Percentiles rank a stretch among this genome's conserved stretches.
Conservation (phyloP, 2,797 vertebrate genomes). For the Sylvilagus floridanus region DNA sequence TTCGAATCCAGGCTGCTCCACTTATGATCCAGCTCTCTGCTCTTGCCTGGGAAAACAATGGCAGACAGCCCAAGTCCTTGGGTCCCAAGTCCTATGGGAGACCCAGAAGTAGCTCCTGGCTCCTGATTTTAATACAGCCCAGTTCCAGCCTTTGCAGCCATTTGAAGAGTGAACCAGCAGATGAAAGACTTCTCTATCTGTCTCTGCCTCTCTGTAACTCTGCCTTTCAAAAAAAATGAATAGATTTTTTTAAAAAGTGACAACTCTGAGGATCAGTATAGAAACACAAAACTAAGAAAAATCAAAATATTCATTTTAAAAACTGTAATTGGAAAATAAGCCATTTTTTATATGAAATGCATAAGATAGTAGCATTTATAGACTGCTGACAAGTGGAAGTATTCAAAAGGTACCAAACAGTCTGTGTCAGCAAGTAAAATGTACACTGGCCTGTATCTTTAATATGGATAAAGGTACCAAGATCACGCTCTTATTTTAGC, state of each 20-base stretch:
- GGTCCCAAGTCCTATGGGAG: too few relatives aligned
- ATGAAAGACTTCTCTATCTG: too few relatives aligned
- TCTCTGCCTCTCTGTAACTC: too few relatives aligned
- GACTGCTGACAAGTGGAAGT: not conserved
- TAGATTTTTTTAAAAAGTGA: not conserved
- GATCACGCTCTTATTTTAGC: not conserved
- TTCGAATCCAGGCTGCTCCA: too few relatives aligned
- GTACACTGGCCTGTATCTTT: not conserved
- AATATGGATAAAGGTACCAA: not conserved
- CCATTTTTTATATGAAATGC: not conserved
- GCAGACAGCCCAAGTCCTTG: too few relatives aligned
- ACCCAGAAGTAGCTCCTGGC: too few relatives aligned
- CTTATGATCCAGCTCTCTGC: too few relatives aligned
- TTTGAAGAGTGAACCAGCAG: too few relatives aligned
- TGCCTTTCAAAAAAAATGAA: too few relatives aligned
- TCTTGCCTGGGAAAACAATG: too few relatives aligned
- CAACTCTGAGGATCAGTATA: not conserved
- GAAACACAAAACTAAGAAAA: not conserved
- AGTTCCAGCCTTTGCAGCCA: too few relatives aligned
- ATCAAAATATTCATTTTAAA: constrained; percentile 3
- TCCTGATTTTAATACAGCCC: too few relatives aligned
- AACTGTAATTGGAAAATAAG: not conserved
- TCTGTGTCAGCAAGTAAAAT: not conserved
- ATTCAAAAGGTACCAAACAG: not conserved
- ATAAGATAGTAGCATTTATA: not conserved